Percentiles rank a stretch among this genome's conserved stretches.
Evolutionary conservation across 2,113 vertebrate species (phyloP).

Genomic region (Phrynosoma platyrhinos): DNA sequence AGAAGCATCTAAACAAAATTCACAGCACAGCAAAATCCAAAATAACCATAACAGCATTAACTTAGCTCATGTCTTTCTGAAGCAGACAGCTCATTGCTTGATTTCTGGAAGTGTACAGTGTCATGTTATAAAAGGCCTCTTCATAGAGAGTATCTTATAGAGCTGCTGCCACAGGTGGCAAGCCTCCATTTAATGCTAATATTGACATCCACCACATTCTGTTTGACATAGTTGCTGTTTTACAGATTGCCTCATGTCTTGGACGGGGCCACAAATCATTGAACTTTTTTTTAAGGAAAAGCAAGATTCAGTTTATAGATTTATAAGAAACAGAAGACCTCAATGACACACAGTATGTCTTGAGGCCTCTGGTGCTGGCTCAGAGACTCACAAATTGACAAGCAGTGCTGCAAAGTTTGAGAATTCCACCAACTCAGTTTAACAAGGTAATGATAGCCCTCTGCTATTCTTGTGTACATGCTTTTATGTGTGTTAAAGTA

Average conservation of each 20-base stretch:
- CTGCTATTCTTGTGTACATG: not conserved
- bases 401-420: not conserved
- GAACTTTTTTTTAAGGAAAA: not conserved
- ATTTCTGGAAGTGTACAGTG: not conserved
- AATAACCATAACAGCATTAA: not conserved
- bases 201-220: not conserved
- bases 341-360: not conserved
- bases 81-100: not conserved
- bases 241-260: not conserved
- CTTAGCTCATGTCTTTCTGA: not conserved
- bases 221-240: not conserved
- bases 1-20: not conserved
- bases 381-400: not conserved
- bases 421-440: not conserved
- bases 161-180: not conserved
- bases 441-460: slow-evolving; percentile 11
- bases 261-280: not conserved
- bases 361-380: not conserved
- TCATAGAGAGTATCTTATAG: not conserved
- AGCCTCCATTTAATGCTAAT: not conserved
- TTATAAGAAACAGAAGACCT: not conserved
- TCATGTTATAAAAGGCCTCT: not conserved
- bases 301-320: not conserved
- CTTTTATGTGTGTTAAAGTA: slow-evolving; percentile 12
- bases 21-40: not conserved